Evolutionary conservation across 2,113 vertebrate species (phyloP).

Genomic region (Balaenoptera acutorostrata): DNA sequence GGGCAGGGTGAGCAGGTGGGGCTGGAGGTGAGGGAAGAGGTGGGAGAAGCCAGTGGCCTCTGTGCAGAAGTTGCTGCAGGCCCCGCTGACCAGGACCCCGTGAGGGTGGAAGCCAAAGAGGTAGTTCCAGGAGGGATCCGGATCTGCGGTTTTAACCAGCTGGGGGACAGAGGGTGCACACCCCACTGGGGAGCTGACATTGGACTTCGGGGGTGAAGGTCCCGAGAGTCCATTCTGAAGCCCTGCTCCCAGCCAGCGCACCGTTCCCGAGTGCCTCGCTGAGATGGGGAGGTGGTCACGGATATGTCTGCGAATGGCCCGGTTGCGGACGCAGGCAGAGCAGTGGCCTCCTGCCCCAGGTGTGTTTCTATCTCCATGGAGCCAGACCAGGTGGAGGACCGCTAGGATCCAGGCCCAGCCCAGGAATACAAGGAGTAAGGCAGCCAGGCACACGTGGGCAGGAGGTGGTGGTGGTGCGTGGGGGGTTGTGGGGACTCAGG

Average conservation of each 20-base stretch:
- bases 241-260: too few species aligned
- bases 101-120: conserved; percentile 87
- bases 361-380: conserved; percentile 84
- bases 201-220: neutral
- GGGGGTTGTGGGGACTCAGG: neutral
- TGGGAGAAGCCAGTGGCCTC: conserved; percentile 81
- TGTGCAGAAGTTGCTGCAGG: conserved; percentile 86
- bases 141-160: conserved; percentile 81
- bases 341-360: conserved; percentile 77
- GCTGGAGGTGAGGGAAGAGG: conserved; percentile 80
- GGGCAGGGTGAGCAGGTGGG: conserved; percentile 84
- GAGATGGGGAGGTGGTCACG: conserved; percentile 84
- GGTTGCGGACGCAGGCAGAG: conserved; percentile 75
- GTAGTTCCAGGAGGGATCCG: conserved; percentile 81
- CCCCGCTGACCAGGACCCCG: conserved; percentile 78
- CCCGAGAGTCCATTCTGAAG: neutral
- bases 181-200: neutral
- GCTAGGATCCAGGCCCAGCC: conserved; percentile 81
- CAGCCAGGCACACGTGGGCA: conserved; percentile 15
- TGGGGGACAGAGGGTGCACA: conserved; percentile 34
- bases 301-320: conserved; percentile 81
- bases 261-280: conserved; percentile 66
- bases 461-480: neutral
- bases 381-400: conserved; percentile 81
- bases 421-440: conserved; percentile 71